Percentiles rank a stretch among this genome's conserved stretches.
These are phyloP conservation scores for Cavia porcellus DNA, from an alignment of 2,113 vertebrate species.

Conservation along the genomic window DNA sequence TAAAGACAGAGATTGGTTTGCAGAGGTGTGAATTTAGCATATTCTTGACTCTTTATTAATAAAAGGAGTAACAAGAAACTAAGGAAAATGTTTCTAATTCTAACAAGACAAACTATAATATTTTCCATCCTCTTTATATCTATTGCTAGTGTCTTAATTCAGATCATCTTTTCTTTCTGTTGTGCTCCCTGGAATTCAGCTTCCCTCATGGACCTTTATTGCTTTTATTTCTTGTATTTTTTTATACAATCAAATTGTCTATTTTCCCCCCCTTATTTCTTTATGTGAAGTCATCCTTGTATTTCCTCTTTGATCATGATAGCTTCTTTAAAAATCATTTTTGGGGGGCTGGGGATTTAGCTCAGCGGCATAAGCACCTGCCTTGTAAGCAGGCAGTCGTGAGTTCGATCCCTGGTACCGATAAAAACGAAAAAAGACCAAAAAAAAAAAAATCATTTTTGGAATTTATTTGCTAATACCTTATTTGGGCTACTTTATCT, in stretches of 20 bases:
- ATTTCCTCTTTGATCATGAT: neutral
- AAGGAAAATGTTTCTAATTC: neutral
- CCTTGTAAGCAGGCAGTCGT: too few relatives aligned
- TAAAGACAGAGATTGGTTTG: neutral
- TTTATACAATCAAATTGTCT: neutral
- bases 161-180: neutral
- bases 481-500: neutral
- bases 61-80: constrained; percentile 21
- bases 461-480: neutral
- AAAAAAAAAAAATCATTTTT: too few relatives aligned
- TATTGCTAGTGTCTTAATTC: neutral
- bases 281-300: neutral
- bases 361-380: too few relatives aligned
- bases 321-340: neutral
- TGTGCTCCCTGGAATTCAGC: neutral
- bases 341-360: too few relatives aligned
- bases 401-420: too few relatives aligned
- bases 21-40: neutral
- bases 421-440: too few relatives aligned
- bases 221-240: neutral
- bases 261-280: neutral
- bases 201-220: neutral
- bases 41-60: neutral
- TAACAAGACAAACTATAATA: neutral
- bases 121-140: neutral